Base-by-base conservation (phyloP, 2,113 vertebrate genomes). In the Labeo catla region DNA sequence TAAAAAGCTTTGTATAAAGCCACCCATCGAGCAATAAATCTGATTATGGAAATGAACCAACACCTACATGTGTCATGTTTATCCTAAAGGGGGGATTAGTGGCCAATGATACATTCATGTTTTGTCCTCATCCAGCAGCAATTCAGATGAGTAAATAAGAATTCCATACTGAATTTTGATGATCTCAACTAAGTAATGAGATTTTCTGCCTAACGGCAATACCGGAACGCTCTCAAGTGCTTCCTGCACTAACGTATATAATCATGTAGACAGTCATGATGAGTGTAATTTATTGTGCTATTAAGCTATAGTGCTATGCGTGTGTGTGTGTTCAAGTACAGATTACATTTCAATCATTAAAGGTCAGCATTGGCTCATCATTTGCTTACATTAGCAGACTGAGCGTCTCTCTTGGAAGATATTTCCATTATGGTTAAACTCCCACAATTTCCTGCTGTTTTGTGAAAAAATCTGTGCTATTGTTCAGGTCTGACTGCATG, bases 311-410 rank as follows among this genome's bases (percentile, higher is more conserved):
- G 21, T 28, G 36, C 21, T 70, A 13, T 43, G 66, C 43, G 68
- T 72, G 65, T 68, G 54, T 85, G 16, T 49, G 59, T 11, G 28
- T 81, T 81, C 8, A 28, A 45, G 78, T n/a, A 47, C 43, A 78
- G 59, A 84, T 85, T 66, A 21, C 47, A 77, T 85, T 85, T 78
- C 59, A 66, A 34, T 66, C 57, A 85, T 36, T 76, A 59, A 85
- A 63, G 59, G 74, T 85, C 84, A 78, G 45, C 66, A 59, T 16
- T 54, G 68, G 54, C 66, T 84, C 82, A 73, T 84, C 68, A 77
- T 84, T 10, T 76, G 83, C 45, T 63, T 81, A 47, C 78, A 45
- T 65, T 65, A 81, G 79, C 59, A 81, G 79, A 66, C 61, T 34
- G 8, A 45, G n/a, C 19, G 79, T 47, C 79, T 66, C 59, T 49